Percentiles rank a stretch among this genome's conserved stretches.
phyloP scores from a whole-genome alignment of 1,140 invertebrate genomes.

The Drosophila repleta region DNA sequence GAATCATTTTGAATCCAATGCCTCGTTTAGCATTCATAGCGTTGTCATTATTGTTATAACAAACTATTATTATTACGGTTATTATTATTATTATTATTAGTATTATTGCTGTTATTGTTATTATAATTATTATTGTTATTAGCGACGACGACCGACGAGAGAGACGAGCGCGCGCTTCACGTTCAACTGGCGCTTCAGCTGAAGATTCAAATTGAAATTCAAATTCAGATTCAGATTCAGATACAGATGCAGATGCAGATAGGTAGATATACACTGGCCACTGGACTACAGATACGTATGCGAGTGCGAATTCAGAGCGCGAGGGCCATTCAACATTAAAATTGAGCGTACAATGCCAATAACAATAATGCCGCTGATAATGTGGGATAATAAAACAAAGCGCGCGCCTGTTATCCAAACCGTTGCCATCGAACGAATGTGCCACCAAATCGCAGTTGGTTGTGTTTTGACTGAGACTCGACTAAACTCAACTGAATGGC shows the following conservation, averaged over 20 bases:
- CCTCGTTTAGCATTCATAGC: slow-evolving; percentile 37
- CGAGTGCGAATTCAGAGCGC: slow-evolving; percentile 34
- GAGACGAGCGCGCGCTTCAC: slow-evolving; percentile 55
- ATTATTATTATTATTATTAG: slow-evolving; percentile 52
- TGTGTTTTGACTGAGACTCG: slow-evolving; percentile 81
- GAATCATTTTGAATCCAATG: slow-evolving; percentile 33
- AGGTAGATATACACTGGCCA: slow-evolving; percentile 25
- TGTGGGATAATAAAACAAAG: slow-evolving; percentile 83
- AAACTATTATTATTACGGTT: slow-evolving; percentile 65
- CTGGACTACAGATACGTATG: slow-evolving; percentile 41
- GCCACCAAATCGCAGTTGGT: slow-evolving; percentile 83
- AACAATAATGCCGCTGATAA: slow-evolving; percentile 84
- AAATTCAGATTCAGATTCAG: slow-evolving; percentile 24
- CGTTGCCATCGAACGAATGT: slow-evolving; percentile 84
- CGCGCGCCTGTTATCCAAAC: slow-evolving; percentile 84
- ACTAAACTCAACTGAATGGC: slow-evolving; percentile 60
- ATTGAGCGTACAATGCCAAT: slow-evolving; percentile 71
- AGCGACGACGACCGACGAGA: slow-evolving; percentile 56
- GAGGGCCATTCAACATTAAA: slow-evolving; percentile 54
- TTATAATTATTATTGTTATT: slow-evolving; percentile 55
- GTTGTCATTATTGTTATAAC: slow-evolving; percentile 58
- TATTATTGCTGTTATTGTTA: slow-evolving; percentile 49
- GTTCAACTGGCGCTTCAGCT: slow-evolving; percentile 50
- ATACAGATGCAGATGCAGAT: slow-evolving; percentile 9
- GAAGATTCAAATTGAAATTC: slow-evolving; percentile 18